Percentiles rank a stretch among this genome's conserved stretches.
phyloP scores from a whole-genome alignment of 64 coral and sea anemone species.

The Montipora cactus region DNA sequence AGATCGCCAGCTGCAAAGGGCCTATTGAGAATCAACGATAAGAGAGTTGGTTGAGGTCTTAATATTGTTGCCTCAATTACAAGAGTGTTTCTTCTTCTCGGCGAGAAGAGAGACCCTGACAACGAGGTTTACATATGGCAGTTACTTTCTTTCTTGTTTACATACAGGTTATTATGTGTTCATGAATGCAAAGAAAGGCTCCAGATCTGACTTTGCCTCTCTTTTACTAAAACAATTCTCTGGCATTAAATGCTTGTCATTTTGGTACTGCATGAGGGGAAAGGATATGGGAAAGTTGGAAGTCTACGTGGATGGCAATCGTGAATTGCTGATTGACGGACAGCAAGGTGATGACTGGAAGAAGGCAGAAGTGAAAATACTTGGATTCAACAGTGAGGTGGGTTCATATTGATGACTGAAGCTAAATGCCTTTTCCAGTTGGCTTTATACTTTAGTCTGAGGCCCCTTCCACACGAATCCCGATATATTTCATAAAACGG shows the following conservation, averaged over 20 bases:
- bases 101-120: too few relatives aligned
- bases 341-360: not conserved
- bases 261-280: conserved; percentile 15
- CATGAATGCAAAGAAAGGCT: conserved; percentile 6
- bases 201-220: not conserved
- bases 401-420: too few relatives aligned
- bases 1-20: too few relatives aligned
- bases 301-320: not conserved
- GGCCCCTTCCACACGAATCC: too few relatives aligned
- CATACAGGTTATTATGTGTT: not conserved
- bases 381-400: not conserved
- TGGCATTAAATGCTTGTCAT: not conserved
- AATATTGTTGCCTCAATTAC: too few relatives aligned
- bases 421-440: not conserved
- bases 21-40: too few relatives aligned
- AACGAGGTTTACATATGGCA: too few relatives aligned
- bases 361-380: not conserved
- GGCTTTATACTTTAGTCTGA: too few relatives aligned
- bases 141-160: not conserved
- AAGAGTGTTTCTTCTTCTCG: too few relatives aligned
- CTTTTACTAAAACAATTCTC: not conserved
- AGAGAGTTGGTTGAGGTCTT: too few relatives aligned
- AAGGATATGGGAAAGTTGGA: not conserved
- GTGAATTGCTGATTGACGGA: not conserved
- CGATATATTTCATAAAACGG: too few relatives aligned